Evolutionary conservation across 2,113 vertebrate species (phyloP).

Genomic region (Pedionomus torquatus): DNA sequence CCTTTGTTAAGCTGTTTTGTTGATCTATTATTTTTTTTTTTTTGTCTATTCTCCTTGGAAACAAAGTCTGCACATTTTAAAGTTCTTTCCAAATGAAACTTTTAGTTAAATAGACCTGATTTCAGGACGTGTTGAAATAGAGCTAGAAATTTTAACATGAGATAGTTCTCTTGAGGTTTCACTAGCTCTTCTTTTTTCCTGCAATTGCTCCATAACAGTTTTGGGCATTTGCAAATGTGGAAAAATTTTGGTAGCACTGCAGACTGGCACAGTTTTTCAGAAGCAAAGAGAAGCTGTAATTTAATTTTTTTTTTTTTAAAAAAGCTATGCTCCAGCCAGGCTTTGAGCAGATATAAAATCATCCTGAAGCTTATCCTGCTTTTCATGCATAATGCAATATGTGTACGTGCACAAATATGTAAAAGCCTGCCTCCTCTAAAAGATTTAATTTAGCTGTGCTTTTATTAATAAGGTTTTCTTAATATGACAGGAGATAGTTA

Average conservation of each 20-base stretch:
- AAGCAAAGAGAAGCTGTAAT: background rate
- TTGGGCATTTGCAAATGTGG: background rate
- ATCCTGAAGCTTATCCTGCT: background rate
- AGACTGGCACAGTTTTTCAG: background rate
- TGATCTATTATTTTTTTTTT: background rate
- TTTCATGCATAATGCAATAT: background rate
- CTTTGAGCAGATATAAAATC: background rate
- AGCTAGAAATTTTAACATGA: background rate
- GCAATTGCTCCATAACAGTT: background rate
- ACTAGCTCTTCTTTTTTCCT: background rate
- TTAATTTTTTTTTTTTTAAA: no score
- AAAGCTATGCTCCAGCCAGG: background rate
- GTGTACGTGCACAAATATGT: background rate
- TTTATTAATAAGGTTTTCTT: background rate
- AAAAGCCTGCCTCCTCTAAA: background rate
- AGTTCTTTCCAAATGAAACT: background rate
- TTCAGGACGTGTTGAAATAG: background rate
- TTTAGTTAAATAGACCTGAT: background rate
- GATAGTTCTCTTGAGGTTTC: background rate
- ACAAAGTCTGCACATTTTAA: background rate
- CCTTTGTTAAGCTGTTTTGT: background rate
- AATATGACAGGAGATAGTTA: background rate
- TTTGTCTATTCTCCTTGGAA: background rate
- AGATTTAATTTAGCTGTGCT: background rate
- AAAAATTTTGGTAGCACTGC: background rate